A percentile compares a stretch with the other conserved stretches of the same genome.
Conservation (phyloP, 2,888 invertebrate genomes). For the Galerucella nymphaeae region DNA sequence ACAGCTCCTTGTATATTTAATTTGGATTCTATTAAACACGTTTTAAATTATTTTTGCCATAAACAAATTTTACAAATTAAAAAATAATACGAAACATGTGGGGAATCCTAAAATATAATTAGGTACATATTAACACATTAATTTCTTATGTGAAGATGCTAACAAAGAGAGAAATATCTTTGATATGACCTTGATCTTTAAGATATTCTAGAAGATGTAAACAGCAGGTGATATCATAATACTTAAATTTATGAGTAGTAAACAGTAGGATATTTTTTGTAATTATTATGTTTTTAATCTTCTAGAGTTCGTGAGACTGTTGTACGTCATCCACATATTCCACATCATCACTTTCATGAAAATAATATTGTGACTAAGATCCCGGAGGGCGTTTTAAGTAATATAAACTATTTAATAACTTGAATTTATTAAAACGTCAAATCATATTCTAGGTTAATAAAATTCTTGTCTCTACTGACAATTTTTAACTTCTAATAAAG, state of each 20-base stretch:
- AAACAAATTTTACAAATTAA: constrained; percentile 9
- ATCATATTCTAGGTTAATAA: too few species aligned
- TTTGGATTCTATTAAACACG: not conserved
- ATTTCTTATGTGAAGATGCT: not conserved
- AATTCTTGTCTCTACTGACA: too few species aligned
- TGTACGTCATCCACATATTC: too few species aligned
- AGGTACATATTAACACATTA: not conserved
- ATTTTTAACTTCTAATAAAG: too few species aligned
- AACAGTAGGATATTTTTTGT: not conserved
- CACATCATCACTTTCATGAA: too few species aligned
- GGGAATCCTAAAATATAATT: not conserved
- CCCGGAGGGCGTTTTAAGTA: too few species aligned
- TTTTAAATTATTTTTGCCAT: not conserved
- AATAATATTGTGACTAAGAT: too few species aligned
- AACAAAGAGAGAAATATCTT: not conserved
- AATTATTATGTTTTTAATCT: too few species aligned
- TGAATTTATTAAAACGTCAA: too few species aligned
- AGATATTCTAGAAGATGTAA: not conserved
- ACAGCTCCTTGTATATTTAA: not conserved
- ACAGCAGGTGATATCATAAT: not conserved
- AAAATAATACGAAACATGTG: not conserved
- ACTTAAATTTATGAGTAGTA: not conserved
- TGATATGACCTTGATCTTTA: not conserved
- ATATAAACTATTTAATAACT: too few species aligned
- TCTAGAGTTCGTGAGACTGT: too few species aligned